Conservation (phyloP, 2,797 vertebrate species). For the Rhadinocentrus ornatus region DNA sequence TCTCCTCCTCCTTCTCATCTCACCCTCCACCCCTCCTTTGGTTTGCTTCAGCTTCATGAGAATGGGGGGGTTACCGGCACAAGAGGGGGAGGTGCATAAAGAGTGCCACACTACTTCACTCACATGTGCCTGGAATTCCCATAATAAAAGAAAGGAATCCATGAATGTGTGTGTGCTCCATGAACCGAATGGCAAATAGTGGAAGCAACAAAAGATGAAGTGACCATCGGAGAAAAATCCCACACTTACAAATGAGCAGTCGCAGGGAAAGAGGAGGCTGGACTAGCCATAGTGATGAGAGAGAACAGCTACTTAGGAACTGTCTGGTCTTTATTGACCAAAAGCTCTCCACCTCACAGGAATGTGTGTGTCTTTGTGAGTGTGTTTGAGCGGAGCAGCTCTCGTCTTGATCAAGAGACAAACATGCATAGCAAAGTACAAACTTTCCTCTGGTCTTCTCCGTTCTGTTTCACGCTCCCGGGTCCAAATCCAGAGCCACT, state of each 20-base stretch:
- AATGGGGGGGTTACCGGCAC: constrained; percentile 64
- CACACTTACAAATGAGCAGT: constrained; percentile 68
- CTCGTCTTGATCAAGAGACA: constrained; percentile 37
- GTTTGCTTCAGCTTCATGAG: constrained; percentile 69
- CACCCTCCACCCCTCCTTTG: constrained; percentile 22
- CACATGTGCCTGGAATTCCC: constrained; percentile 76
- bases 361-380: constrained; percentile 35
- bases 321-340: constrained; percentile 39
- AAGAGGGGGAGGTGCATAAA: constrained; percentile 60
- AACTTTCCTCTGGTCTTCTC: constrained; percentile 20
- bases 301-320: constrained; percentile 45
- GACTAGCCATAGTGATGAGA: constrained; percentile 50
- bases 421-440: constrained; percentile 19
- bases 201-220: constrained; percentile 65
- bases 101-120: constrained; percentile 56
- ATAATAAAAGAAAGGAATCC: constrained; percentile 69
- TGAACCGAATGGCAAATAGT: constrained; percentile 69
- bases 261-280: constrained; percentile 36
- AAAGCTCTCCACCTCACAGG: constrained; percentile 40
- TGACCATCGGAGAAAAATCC: constrained; percentile 57
- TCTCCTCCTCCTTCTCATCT: constrained; percentile 37
- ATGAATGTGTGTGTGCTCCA: constrained; percentile 51
- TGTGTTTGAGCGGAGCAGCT: constrained; percentile 13
- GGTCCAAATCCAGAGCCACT: constrained; percentile 8
- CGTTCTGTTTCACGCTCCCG: constrained; percentile 17